Conservation (phyloP, 1,140 invertebrate genomes). For the Ceratina japonica region DNA sequence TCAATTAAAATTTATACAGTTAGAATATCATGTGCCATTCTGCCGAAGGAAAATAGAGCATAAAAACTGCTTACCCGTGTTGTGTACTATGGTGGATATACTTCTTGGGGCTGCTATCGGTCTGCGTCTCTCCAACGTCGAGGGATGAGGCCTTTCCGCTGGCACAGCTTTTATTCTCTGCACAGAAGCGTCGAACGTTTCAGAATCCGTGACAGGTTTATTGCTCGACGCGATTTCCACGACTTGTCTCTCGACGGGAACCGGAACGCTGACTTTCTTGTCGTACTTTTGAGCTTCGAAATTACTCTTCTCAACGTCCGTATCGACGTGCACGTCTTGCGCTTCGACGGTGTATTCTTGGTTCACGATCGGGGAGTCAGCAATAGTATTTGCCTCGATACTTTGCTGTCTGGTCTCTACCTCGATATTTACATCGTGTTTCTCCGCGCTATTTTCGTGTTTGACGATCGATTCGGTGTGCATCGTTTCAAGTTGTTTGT, state of each 20-base stretch:
- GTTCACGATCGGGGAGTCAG: conserved; percentile 27
- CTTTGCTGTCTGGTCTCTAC: conserved; percentile 42
- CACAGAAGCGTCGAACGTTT: conserved; percentile 51
- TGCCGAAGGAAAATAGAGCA: neutral
- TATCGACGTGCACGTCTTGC: conserved; percentile 39
- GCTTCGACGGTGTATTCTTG: conserved; percentile 33
- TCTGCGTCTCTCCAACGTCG: conserved; percentile 72
- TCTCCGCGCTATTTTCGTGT: conserved; percentile 53
- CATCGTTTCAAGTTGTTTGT: conserved; percentile 72
- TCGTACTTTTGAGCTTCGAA: conserved; percentile 55
- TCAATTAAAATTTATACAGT: conserved; percentile 17
- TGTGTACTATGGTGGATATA: conserved; percentile 72
- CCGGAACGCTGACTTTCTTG: conserved; percentile 25
- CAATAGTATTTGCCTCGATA: conserved; percentile 31
- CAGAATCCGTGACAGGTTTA: conserved; percentile 53
- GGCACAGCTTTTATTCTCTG: conserved; percentile 65
- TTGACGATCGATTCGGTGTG: conserved; percentile 63
- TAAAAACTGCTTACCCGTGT: conserved; percentile 48
- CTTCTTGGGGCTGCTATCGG: conserved; percentile 81
- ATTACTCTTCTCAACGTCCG: conserved; percentile 52
- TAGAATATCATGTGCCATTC: neutral
- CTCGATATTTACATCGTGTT: conserved; percentile 44
- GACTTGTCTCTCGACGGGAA: conserved; percentile 29
- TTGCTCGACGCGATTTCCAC: conserved; percentile 36
- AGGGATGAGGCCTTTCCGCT: conserved; percentile 70